A percentile compares a stretch with the other conserved stretches of the same genome.
These are phyloP conservation scores for Drosophila birchii DNA, from an alignment of 2,888 invertebrate species.

Conservation along the genomic window DNA sequence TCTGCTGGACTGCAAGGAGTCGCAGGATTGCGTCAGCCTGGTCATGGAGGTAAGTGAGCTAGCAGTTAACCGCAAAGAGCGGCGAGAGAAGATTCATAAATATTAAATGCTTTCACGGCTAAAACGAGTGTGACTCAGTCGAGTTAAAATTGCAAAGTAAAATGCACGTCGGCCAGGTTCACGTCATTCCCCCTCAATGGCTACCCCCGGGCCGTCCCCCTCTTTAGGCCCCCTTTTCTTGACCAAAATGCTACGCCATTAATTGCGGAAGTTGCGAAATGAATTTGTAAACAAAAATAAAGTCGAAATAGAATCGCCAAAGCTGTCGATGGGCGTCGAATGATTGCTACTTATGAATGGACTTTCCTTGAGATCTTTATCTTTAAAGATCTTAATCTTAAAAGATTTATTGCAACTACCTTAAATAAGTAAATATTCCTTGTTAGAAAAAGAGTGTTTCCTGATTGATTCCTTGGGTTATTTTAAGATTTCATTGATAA, in stretches of 20 bases:
- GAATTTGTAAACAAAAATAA: slow-evolving; percentile 52
- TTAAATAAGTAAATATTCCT: not conserved
- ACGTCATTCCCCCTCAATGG: slow-evolving; percentile 41
- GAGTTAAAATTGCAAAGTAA: slow-evolving; percentile 11
- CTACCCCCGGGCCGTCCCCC: not conserved
- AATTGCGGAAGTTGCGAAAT: slow-evolving; percentile 74
- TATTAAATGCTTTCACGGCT: slow-evolving; percentile 27
- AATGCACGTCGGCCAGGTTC: slow-evolving; percentile 64
- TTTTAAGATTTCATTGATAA: not conserved
- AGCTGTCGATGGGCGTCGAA: slow-evolving; percentile 4
- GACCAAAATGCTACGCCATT: slow-evolving; percentile 71
- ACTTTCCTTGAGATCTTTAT: not conserved
- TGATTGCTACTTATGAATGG: slow-evolving; percentile 12
- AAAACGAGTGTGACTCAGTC: slow-evolving; percentile 39
- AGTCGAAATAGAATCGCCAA: slow-evolving; percentile 34
- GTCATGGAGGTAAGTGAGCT: slow-evolving; percentile 96
- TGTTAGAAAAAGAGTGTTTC: not conserved
- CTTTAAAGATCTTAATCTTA: not conserved
- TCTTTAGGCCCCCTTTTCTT: slow-evolving; percentile 9
- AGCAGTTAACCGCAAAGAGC: slow-evolving; percentile 6
- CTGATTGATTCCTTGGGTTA: not conserved
- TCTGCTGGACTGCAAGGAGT: slow-evolving; percentile 98
- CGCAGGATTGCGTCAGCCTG: slow-evolving; percentile 96
- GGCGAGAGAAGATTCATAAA: slow-evolving; percentile 1
- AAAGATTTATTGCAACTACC: not conserved